A percentile compares a stretch with the other conserved stretches of the same genome.
Evolutionary conservation across 2,113 vertebrate genomes (phyloP).

Genomic region (Acrocephalus arundinaceus): DNA sequence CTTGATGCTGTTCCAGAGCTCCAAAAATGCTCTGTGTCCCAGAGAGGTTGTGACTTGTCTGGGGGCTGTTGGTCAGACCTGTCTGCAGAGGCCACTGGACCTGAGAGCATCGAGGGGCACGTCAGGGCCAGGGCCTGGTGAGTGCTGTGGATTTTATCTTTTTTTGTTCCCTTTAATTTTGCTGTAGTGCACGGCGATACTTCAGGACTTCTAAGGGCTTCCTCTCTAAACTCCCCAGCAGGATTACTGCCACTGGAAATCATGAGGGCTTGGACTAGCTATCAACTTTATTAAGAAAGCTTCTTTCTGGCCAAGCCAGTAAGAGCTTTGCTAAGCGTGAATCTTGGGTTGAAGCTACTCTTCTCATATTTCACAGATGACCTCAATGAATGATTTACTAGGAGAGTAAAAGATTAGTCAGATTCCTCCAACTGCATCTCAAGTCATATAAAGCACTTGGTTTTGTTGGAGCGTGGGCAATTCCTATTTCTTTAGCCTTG

Average conservation of each 20-base stretch:
- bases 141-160: rapidly evolving
- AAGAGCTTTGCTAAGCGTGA: neutral
- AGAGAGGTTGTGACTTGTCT: neutral
- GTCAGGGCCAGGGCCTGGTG: neutral
- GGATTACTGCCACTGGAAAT: slow-evolving; percentile 40
- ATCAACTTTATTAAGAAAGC: slow-evolving; percentile 53
- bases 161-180: neutral
- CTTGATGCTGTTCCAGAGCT: neutral
- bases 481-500: neutral
- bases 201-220: neutral
- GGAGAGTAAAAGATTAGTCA: slow-evolving; percentile 62
- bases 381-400: slow-evolving; percentile 63
- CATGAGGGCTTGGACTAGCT: slow-evolving; percentile 16
- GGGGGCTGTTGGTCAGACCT: neutral
- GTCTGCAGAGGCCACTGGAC: neutral
- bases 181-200: neutral
- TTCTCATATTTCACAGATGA: slow-evolving; percentile 62
- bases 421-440: slow-evolving; percentile 39
- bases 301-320: slow-evolving; percentile 34
- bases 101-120: rapidly evolving
- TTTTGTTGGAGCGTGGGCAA: neutral
- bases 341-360: slow-evolving; percentile 35
- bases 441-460: neutral
- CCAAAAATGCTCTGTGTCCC: neutral
- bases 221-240: slow-evolving; percentile 27